A percentile compares a stretch with the other conserved stretches of the same genome.
phyloP scores from a whole-genome alignment of 2,888 invertebrate species.

The Nephrotoma appendiculata region DNA sequence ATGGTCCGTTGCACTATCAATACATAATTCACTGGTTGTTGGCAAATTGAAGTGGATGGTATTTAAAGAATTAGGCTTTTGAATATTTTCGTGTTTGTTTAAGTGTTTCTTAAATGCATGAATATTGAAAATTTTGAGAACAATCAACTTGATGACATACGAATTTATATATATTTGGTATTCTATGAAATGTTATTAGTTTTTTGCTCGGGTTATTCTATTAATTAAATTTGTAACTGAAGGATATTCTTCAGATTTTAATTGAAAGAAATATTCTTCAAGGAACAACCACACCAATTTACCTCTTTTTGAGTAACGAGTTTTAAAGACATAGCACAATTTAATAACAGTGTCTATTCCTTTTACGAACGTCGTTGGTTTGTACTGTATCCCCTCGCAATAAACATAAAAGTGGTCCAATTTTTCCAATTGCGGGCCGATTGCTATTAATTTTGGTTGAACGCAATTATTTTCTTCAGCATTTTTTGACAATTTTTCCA shows the following conservation, averaged over 20 bases:
- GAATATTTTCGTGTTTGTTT: neutral
- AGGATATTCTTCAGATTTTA: neutral
- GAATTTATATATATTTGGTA: too few relatives aligned
- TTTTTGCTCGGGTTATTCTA: too few relatives aligned
- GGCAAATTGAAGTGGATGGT: too few relatives aligned
- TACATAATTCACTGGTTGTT: neutral
- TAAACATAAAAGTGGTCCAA: neutral
- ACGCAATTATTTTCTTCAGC: neutral
- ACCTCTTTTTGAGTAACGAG: neutral
- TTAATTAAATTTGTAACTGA: too few relatives aligned
- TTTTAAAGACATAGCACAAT: neutral
- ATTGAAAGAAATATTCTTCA: neutral
- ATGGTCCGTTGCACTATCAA: neutral
- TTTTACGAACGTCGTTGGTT: neutral
- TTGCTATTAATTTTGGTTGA: neutral
- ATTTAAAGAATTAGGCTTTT: too few relatives aligned
- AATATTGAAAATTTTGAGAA: neutral
- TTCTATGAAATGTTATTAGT: too few relatives aligned
- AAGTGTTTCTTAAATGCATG: neutral
- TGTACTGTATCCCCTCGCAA: neutral
- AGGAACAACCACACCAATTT: neutral
- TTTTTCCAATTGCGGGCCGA: neutral
- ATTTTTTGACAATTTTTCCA: neutral
- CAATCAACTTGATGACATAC: too few relatives aligned
- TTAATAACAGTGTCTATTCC: neutral